These are phyloP conservation scores for Pinctada fucata DNA, from an alignment of 2,888 invertebrate genomes.

Conservation along the genomic window DNA sequence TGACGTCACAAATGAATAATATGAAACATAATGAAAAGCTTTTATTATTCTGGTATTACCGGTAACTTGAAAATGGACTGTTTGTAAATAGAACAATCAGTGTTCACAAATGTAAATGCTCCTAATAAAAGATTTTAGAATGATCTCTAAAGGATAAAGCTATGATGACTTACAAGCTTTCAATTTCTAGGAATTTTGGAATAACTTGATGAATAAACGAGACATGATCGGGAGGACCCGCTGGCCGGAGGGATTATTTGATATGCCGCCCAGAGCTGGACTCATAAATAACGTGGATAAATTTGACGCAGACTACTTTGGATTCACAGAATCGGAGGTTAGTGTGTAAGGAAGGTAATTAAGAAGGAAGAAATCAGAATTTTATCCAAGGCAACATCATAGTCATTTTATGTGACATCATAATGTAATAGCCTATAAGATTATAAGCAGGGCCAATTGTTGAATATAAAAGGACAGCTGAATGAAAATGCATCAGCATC, in stretches of 20 bases:
- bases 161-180: background rate
- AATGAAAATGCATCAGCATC: background rate
- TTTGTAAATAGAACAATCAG: no score
- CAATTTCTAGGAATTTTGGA: constrained; percentile 86
- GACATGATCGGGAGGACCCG: constrained; percentile 84
- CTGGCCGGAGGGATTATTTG: constrained; percentile 71
- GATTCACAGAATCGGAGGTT: constrained; percentile 60
- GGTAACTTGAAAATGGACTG: no score
- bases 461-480: background rate
- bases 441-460: no score
- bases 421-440: no score
- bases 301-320: constrained; percentile 76
- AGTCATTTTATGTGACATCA: no score
- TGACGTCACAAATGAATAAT: no score
- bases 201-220: constrained; percentile 90
- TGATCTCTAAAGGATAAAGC: no score
- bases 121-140: no score
- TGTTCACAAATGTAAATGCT: no score
- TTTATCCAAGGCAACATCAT: no score
- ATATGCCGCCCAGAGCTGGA: constrained; percentile 75
- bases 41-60: no score
- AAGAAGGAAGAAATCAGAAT: background rate
- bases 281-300: constrained; percentile 73
- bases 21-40: no score
- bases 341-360: background rate